Conservation (phyloP, 92 coral and sea anemone genomes). For the Hydrozoanthus gracilis region DNA sequence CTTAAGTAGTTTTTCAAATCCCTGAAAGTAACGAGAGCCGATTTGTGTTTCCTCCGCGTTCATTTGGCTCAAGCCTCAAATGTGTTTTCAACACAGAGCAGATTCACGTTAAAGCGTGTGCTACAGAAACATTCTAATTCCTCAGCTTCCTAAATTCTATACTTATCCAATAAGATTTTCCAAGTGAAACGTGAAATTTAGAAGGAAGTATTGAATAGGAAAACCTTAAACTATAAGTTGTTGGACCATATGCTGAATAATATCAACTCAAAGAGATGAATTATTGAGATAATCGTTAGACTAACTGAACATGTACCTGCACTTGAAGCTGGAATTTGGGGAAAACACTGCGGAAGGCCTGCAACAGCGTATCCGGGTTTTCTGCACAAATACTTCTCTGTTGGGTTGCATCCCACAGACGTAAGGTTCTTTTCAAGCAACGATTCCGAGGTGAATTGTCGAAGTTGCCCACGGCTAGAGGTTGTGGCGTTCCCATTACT, state of each 20-base stretch:
- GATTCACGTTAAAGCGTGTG: slow-evolving; percentile 15
- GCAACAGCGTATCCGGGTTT: slow-evolving; percentile 36
- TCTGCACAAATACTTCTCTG: slow-evolving; percentile 34
- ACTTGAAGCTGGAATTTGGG: slow-evolving; percentile 15
- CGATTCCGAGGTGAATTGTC: slow-evolving; percentile 34
- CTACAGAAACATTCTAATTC: not conserved
- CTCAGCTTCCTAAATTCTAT: slow-evolving; percentile 8
- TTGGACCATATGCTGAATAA: slow-evolving; percentile 23
- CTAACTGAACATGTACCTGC: slow-evolving; percentile 23
- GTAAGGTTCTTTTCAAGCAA: slow-evolving; percentile 37
- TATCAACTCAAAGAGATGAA: slow-evolving; percentile 16
- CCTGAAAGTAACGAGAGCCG: not conserved
- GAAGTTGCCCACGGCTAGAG: slow-evolving; percentile 39
- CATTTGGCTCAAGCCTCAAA: slow-evolving; percentile 31
- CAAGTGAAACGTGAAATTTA: not conserved
- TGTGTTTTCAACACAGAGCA: slow-evolving; percentile 2
- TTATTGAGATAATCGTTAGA: slow-evolving; percentile 37
- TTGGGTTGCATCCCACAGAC: slow-evolving; percentile 27
- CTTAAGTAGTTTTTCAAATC: not conserved
- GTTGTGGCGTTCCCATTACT: slow-evolving; percentile 38
- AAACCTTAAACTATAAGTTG: slow-evolving; percentile 11
- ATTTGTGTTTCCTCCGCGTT: slow-evolving; percentile 1
- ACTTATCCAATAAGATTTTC: not conserved
- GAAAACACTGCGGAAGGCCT: slow-evolving; percentile 28
- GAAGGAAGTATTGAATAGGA: not conserved